Evolutionary conservation across 2,797 vertebrate genomes (phyloP), one percentile per base, ranked within the genome.

Genomic region (Petrocephalus schoutedeni): DNA sequence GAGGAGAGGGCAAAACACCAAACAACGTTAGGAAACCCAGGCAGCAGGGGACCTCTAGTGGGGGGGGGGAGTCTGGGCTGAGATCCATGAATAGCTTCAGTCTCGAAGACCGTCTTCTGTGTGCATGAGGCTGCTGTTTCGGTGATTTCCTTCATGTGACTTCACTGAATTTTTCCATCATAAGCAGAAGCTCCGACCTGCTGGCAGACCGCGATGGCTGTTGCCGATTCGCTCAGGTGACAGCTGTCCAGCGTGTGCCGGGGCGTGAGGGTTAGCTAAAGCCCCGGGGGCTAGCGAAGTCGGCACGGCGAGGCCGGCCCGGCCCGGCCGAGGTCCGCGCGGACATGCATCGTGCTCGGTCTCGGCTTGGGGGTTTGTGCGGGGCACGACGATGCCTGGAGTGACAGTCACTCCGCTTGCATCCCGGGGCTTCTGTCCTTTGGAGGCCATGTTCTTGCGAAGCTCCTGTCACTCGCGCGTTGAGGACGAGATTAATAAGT

Each of bases 401-500:
- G 67, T 85, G 54, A 89, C 16, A 21, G 89, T 86, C 86, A 23
- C 57, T 61, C 85, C 90, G 89, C 91, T 87, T 89, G 61, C 89
- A 87, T 90, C 89, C 89, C 88, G 86, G 88, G 87, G 89, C 80
- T 10, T 74, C 61, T 91, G 91, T 93, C 91, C 90, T 93, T 92
- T 92, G 89, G 90, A 90, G 88, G 91, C 89, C 91, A 87, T 88
- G 90, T 91, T 89, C 91, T 90, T 89, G 91, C 88, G 86, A 89
- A 91, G 91, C 90, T 91, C 88, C 92, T 94, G 93, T 94, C 94
- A 92, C 89, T 94, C 85, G 90, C 59, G 87, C 88, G 80, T 93
- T 92, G 91, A 89, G 90, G 85, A 92, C 90, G 91, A 94, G 93
- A 94, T 95, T 93, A 93, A 94, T 92, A 93, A 93, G 88, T 94